Evolutionary conservation across 53 echinoderm and acorn worm genomes (phyloP).

Genomic region (Arbacia lixula): DNA sequence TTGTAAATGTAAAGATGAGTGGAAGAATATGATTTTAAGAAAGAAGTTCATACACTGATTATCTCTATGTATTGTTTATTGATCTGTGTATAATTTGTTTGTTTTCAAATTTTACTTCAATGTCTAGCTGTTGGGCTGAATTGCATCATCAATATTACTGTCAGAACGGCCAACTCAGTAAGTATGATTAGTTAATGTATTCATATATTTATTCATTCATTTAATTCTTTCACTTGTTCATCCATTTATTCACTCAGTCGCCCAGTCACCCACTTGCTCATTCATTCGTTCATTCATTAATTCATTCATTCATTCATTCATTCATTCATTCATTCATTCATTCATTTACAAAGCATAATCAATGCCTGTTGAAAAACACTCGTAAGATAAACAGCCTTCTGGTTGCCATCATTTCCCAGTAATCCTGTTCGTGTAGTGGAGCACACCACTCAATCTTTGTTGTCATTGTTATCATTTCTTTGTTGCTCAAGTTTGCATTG

Average conservation of each 20-base stretch:
- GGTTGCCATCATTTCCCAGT: too few species aligned
- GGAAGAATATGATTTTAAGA: neutral
- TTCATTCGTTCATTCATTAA: neutral
- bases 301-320: neutral
- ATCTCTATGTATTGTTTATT: neutral
- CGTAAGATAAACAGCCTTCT: too few species aligned
- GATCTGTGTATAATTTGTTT: neutral
- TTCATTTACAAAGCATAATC: too few species aligned
- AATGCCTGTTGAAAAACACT: too few species aligned
- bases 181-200: constrained; percentile 13
- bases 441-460: too few species aligned
- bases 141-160: constrained; percentile 87
- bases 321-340: neutral
- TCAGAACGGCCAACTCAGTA: constrained; percentile 84
- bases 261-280: neutral
- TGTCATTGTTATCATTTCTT: too few species aligned
- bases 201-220: neutral
- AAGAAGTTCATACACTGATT: neutral
- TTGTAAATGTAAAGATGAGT: neutral
- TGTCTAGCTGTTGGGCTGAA: constrained; percentile 87
- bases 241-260: neutral
- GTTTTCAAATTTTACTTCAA: neutral
- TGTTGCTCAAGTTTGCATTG: too few species aligned
- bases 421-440: too few species aligned
- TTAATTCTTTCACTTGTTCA: neutral